phyloP scores from a whole-genome alignment of 2,797 vertebrate genomes.

The Parauchenoglanis punctatus region DNA sequence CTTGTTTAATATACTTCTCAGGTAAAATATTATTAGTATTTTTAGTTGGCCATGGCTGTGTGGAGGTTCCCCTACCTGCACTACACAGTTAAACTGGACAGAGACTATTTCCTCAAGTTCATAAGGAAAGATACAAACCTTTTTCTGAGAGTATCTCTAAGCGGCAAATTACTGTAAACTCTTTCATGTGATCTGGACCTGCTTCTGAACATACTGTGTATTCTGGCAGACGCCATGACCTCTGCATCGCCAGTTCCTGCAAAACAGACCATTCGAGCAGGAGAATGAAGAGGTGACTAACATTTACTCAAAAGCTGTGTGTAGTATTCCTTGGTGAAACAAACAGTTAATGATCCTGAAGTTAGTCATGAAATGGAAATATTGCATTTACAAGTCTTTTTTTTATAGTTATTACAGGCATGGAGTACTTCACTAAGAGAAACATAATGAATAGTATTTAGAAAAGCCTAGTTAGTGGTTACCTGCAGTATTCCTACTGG shows the following conservation, averaged over 20 bases:
- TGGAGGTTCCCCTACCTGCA: background rate
- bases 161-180: conserved; percentile 85
- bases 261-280: conserved; percentile 4
- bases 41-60: background rate
- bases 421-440: background rate
- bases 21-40: background rate
- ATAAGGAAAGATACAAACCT: conserved; percentile 66
- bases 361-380: background rate
- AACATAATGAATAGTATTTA: background rate
- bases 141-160: conserved; percentile 84
- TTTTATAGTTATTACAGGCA: background rate
- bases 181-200: conserved; percentile 84
- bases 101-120: background rate
- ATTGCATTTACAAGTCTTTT: background rate
- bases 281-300: background rate
- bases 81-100: background rate
- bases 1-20: background rate
- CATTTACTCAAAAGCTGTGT: background rate
- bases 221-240: conserved; percentile 86
- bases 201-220: conserved; percentile 81
- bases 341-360: background rate
- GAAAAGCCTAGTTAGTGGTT: background rate
- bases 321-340: background rate
- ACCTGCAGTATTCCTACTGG: conserved; percentile 78
- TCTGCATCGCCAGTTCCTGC: conserved; percentile 79